Conservation (phyloP, 2,113 vertebrate genomes). For the Alosa alosa region DNA sequence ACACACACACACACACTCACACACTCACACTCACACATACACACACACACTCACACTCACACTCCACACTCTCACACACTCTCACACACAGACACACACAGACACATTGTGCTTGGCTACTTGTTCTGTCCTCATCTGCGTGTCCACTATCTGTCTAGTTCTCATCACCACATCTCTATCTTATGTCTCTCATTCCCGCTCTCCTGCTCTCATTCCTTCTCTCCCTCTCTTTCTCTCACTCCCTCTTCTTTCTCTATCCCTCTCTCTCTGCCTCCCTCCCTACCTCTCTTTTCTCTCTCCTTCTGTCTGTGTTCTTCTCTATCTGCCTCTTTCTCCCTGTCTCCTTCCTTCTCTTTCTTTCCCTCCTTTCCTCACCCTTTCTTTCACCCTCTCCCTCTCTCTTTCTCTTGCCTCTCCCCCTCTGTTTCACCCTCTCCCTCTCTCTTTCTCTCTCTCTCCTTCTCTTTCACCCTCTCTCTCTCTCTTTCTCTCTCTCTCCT, state of each 20-base stretch:
- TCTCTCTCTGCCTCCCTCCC: background rate
- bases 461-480: background rate
- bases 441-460: background rate
- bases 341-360: background rate
- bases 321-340: background rate
- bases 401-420: background rate
- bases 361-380: background rate
- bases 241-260: background rate
- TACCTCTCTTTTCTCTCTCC: background rate
- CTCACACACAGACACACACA: background rate
- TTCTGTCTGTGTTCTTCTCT: background rate
- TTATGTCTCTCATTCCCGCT: background rate
- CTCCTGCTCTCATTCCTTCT: background rate
- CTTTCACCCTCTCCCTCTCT: background rate
- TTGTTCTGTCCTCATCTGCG: conserved; percentile 27
- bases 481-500: background rate
- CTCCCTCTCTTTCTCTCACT: background rate
- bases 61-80: background rate
- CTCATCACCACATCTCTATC: background rate
- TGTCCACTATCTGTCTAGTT: conserved; percentile 1
- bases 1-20: background rate
- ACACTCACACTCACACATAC: background rate
- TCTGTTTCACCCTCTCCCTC: background rate
- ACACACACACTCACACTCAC: background rate
- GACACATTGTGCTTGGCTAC: background rate